Base-by-base conservation (phyloP, 1,140 invertebrate genomes). In the Bathynomus jamesi region DNA sequence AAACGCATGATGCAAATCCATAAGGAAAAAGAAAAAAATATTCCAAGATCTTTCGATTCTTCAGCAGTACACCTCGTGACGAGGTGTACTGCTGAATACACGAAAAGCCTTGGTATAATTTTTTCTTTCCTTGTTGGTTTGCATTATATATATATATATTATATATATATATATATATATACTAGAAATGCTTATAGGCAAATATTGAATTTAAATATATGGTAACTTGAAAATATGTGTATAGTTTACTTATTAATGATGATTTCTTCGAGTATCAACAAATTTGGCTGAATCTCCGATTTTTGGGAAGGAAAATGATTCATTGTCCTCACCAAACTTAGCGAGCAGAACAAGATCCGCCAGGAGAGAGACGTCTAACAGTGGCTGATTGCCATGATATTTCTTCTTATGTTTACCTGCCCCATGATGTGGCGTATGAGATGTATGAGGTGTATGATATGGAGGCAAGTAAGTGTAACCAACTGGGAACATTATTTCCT, bases 251-350 rank as follows among this genome's bases (percentile, higher is more conserved):
- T 67, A 67, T 28, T 69, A 61, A 69, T 53, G 46, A 4, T 53
- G 40, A 25, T 30, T 29, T n/a, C 67, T 40, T 8, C 62, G 29
- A 10, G 61, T 61, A 60, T 61, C 62, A 7, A 69, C 67, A 29
- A 69, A 69, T 10, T 61, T 61, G 25, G 67, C 60, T 28, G 67
- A 61, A 61, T 69, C 67, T 25, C 67, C 67, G 31, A 69, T 40
- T 61, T 69, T 60, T 7, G 67, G 67, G 53, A 69, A 69, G 46
- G 67, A 69, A 69, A 69, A 69, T 61, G 67, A 69, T 28, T 69
- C 67, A 28, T 69, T 69, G 5, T 24, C 31, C 24, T 69, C 67
- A 17, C 67, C 67, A 4, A 61, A n/a, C 30, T 69, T 53, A n/a
- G 60, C 13, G 7, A 69, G 46, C 4, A 61, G 32, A 17, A 69